These are phyloP conservation scores for Drosophila malerkotliana DNA, from an alignment of 1,140 invertebrate genomes.

Conservation along the genomic window DNA sequence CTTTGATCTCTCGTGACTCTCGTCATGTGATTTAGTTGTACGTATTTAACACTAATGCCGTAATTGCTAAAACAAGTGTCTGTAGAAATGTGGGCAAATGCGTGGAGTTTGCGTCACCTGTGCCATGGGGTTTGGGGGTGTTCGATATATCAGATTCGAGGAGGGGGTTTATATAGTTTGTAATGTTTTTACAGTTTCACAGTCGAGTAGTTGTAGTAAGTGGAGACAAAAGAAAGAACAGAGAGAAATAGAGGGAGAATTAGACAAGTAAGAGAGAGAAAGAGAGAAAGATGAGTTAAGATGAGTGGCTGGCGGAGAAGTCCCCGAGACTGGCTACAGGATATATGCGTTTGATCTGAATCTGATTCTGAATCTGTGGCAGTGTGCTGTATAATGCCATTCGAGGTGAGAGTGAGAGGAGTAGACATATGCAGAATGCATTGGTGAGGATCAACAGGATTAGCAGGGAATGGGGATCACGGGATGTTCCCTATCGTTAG, in stretches of 20 bases:
- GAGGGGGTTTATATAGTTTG: slow-evolving; percentile 23
- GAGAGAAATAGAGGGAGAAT: slow-evolving; percentile 66
- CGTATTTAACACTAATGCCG: slow-evolving; percentile 68
- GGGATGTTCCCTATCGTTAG: background rate
- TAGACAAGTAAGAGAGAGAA: slow-evolving; percentile 69
- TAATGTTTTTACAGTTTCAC: slow-evolving; percentile 49
- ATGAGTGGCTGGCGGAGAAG: slow-evolving; percentile 43
- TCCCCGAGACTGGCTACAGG: slow-evolving; percentile 22
- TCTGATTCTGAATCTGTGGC: background rate
- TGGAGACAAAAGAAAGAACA: slow-evolving; percentile 74
- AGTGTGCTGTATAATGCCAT: slow-evolving; percentile 46
- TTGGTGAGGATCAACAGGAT: background rate
- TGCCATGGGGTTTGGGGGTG: slow-evolving; percentile 35
- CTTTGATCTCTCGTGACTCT: slow-evolving; percentile 23
- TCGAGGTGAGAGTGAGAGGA: slow-evolving; percentile 29
- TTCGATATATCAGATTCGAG: slow-evolving; percentile 31
- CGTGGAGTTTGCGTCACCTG: slow-evolving; percentile 76
- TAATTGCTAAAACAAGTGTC: slow-evolving; percentile 79
- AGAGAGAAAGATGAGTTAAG: slow-evolving; percentile 68
- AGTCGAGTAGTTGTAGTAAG: slow-evolving; percentile 26
- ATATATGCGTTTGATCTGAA: slow-evolving; percentile 14
- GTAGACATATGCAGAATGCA: slow-evolving; percentile 4
- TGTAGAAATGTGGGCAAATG: slow-evolving; percentile 76
- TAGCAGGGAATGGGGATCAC: background rate
- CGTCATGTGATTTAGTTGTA: slow-evolving; percentile 56